Evolutionary conservation across 2,888 invertebrate species (phyloP).

Genomic region (Neoaliturus tenellus): DNA sequence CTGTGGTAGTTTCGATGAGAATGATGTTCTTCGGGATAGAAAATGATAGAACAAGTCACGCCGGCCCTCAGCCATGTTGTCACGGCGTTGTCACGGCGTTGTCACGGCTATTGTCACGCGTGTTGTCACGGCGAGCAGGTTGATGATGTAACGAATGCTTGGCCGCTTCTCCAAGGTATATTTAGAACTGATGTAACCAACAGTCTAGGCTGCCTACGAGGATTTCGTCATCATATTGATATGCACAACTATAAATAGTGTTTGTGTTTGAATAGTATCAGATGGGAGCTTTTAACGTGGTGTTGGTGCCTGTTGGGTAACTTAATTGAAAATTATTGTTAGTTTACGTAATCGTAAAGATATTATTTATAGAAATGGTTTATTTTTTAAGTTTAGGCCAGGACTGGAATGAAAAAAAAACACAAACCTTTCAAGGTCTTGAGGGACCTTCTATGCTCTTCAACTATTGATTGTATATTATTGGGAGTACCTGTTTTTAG

Average conservation of each 20-base stretch:
- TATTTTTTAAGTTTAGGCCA: no score
- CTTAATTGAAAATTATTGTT: background rate
- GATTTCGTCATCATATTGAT: background rate
- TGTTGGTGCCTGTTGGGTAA: no score
- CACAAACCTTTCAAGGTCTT: no score
- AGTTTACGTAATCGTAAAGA: no score
- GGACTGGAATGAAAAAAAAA: no score
- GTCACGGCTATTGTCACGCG: background rate
- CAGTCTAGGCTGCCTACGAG: background rate
- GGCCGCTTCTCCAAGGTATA: constrained; percentile 12
- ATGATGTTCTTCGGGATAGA: no score
- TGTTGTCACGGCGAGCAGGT: background rate
- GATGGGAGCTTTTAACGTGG: no score
- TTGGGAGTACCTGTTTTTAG: no score
- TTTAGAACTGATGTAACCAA: constrained; percentile 24
- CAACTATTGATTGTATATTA: no score
- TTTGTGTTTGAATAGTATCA: background rate
- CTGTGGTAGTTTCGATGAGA: no score
- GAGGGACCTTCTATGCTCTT: no score
- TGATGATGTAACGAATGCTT: background rate
- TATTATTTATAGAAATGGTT: no score
- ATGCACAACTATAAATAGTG: background rate
- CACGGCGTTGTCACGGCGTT: background rate
- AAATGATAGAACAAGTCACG: background rate
- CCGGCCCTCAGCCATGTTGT: background rate